Evolutionary conservation across 2,888 invertebrate genomes (phyloP), one percentile per base, ranked within the genome.

Genomic region (Chrysolina oricalcia): DNA sequence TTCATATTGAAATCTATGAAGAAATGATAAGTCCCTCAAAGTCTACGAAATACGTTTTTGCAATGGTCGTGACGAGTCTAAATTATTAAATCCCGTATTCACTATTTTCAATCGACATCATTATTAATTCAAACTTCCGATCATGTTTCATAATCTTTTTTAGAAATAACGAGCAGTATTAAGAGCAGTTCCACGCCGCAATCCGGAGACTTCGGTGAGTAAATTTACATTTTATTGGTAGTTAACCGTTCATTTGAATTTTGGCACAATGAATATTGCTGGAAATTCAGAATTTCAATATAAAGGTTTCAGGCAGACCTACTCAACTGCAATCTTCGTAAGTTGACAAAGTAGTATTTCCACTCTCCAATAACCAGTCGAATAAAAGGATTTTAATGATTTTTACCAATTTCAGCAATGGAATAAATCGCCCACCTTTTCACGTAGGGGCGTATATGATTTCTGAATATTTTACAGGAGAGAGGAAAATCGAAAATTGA

Each of bases 131-230:
- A 8, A 53, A 53, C 13, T 53, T 53, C 15, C 1, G 15, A 17
- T 68, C 50, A 68, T 27, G n/a, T 35, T 4, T 13, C 10, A 11
- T n/a, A 10, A 46, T 70, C 74, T 75, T 79, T 72, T 71, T 68
- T 82, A 84, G 84, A 83, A 80, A 84, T 84, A 75, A 82, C 82
- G 9, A 80, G 80, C 75, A 82, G 81, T 72, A 78, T 78, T 64
- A 79, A 76, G 73, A 82, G 80, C 68, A 79, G 80, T 19, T 41
- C 80, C 6, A 66, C 73, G 23, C 72, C 80, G 19, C 48, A 78
- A 27, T 79, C 77, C 15, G 79, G 79, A 43, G 78, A 76, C 66
- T 80, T 79, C 43, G 80, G 83, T 84, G 67, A 82, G 81, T 82
- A 64, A 21, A 62, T 59, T 41, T 62, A 9, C 62, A 19, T 68